Evolutionary conservation across 1,140 invertebrate genomes (phyloP), one percentile per base, ranked within the genome.

Genomic region (Doryteuthis pealeii): DNA sequence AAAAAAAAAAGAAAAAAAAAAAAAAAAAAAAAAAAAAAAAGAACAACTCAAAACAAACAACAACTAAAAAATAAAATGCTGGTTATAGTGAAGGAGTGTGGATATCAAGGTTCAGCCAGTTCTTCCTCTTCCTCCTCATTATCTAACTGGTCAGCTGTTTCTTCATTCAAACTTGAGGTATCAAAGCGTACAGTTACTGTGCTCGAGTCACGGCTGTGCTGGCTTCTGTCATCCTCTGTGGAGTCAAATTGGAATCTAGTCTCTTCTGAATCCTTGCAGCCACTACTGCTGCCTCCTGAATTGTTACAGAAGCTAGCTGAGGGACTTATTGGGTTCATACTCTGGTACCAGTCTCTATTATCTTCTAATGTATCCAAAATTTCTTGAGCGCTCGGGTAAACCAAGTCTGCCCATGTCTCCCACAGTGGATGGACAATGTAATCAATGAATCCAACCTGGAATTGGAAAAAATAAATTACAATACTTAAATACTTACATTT

Each of bases 381-480:
- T 70, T 97, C 94, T 88, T 99, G 96, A 14, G 97, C 97, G 86
- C 99, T 97, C 0, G 98, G 98, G 89, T 99, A 96, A 2, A 99
- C 98, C 40, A 99, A 90, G 87, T 99, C 98, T 15, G 96, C 97
- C 98, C 98, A 99, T 4, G 97, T 99, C 88, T 99, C 98, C 96
- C 96, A 99, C 28, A 99, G 89, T 10, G 98, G 98, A 90, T 99
- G 97, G 4, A 99, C 96, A 84, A 99, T 99, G 87, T 99, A 99
- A 89, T 99, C 97, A 84, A 99, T 99, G 86, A 99, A 99, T 77
- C 97, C 97, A 83, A 99, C 96, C 92, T 95, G 89, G 62, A 84
- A 82, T 78, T 69, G 66, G 72, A 78, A 75, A 40, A 40, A 40
- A 40, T 5, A 40, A 40, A 40, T 5, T 40, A 72, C 65, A 76